These are phyloP conservation scores for Passer montanus DNA, from an alignment of 2,113 vertebrate species.

Conservation along the genomic window DNA sequence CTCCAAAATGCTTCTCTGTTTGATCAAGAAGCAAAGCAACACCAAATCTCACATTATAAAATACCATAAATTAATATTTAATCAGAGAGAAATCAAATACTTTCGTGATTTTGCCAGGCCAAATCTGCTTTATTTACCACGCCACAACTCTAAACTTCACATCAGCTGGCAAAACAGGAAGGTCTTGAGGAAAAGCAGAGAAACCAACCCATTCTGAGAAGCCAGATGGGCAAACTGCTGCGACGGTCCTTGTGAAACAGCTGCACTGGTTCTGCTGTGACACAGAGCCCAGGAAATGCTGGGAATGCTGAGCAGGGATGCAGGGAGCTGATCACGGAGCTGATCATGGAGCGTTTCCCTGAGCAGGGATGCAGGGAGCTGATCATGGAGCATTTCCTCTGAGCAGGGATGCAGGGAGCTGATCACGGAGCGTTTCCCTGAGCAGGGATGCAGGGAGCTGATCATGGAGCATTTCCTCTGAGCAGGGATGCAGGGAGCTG, in stretches of 20 bases:
- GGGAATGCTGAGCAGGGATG: rapidly evolving
- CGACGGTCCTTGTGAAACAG: background rate
- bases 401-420: no score
- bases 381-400: no score
- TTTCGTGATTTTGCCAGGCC: background rate
- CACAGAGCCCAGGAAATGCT: no score
- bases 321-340: no score
- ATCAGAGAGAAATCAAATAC: background rate
- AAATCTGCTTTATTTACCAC: background rate
- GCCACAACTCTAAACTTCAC: background rate
- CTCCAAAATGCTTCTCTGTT: background rate
- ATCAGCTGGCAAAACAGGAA: background rate
- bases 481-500: no score
- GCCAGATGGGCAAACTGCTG: rapidly evolving
- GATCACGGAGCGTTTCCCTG: no score
- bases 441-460: no score
- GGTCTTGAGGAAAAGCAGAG: background rate
- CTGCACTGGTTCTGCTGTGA: rapidly evolving
- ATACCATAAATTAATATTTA: background rate
- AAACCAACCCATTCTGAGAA: background rate
- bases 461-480: no score
- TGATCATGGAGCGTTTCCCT: no score
- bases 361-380: no score
- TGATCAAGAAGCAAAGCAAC: background rate
- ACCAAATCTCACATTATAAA: background rate